Base-by-base conservation (phyloP, 2,113 vertebrate species). In the Rhagologus leucostigma region DNA sequence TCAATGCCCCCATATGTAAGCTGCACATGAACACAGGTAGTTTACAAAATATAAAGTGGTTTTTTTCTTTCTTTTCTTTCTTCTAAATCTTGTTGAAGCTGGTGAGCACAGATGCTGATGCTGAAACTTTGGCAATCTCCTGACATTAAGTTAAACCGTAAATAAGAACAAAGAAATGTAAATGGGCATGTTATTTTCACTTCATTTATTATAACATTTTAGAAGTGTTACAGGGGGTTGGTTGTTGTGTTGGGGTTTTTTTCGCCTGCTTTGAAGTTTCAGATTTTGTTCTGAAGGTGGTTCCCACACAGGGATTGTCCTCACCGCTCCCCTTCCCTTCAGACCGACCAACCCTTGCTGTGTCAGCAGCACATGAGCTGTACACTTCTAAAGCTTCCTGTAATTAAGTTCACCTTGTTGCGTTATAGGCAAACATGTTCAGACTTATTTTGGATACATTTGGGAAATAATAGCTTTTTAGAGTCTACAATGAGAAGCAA, bases 81-180 rank as follows among this genome's bases (percentile, higher is more conserved):
- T 21, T 44, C 63, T 78, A 41, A 70, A 53, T 70, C 79, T 83
- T 80, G 75, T 90, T 0, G 2, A 91, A 89, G 69, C 64, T 18
- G 73, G 39, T 14, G 30, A 89, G 74, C 0, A 3, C 59, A 77
- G 95, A 86, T 6, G 95, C 93, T 96, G 96, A 96, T 94, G 82
- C 68, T 75, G 90, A 86, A 93, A 96, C 60, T 94, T 90, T 49
- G 73, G 75, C 95, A 96, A 78, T 95, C 95, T 97, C 96, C 83
- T 97, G 93, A 97, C 92, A 94, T 70, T 90, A 95, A 91, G 60
- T 42, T 56, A 90, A 92, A 92, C 60, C 1, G 0, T 76, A 96
- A 96, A 94, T 83, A 83, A 92, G 95, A 97, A 97, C 93, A 96
- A 97, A 96, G 95, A 95, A 67, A 96, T 96, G 95, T 96, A 97